Conservation (phyloP, 2,113 vertebrate genomes). For the Lophochroa leadbeateri region DNA sequence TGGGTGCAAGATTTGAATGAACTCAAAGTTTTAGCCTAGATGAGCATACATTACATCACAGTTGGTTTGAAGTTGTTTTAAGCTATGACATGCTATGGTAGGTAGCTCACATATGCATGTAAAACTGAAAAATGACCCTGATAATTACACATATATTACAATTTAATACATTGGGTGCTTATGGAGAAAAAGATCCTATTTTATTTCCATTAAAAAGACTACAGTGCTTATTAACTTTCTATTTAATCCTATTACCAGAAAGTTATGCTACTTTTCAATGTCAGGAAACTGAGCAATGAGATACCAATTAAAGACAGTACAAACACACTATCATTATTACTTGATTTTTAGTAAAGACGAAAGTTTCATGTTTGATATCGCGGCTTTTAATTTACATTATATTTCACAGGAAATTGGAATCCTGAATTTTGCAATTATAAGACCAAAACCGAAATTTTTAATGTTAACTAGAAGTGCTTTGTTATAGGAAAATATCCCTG, state of each 20-base stretch:
- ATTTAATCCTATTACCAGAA: constrained; percentile 16
- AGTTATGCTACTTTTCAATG: constrained; percentile 3
- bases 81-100: background rate
- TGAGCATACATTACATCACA: background rate
- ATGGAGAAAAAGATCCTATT: background rate
- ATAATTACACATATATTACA: background rate
- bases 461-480: constrained; percentile 6
- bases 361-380: background rate
- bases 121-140: background rate
- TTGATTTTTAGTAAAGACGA: background rate
- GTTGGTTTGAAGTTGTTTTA: background rate
- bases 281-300: constrained; percentile 22
- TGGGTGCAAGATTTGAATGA: background rate
- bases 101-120: background rate
- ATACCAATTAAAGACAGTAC: background rate
- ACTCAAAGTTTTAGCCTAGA: background rate
- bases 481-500: background rate
- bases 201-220: background rate
- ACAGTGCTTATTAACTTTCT: background rate
- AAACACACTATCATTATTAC: background rate
- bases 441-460: constrained; percentile 34
- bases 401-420: constrained; percentile 39
- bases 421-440: constrained; percentile 33
- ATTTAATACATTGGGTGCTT: background rate
- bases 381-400: constrained; percentile 30